Evolutionary conservation across 2,797 vertebrate species (phyloP).

Genomic region (Eidolon dupreanum): DNA sequence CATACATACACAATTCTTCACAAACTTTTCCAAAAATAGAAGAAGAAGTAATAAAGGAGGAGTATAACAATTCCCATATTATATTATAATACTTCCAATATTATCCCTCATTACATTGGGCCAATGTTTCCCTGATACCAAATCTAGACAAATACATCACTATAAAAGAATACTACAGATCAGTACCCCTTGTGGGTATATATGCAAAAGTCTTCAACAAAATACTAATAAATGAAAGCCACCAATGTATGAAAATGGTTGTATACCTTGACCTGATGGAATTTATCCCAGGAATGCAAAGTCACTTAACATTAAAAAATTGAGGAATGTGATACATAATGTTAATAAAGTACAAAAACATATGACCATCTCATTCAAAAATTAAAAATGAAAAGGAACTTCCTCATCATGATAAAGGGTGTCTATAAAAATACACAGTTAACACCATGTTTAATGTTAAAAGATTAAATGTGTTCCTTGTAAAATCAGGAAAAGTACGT

Average conservation of each 20-base stretch:
- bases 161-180: not conserved
- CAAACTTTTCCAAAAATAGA: not conserved
- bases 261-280: not conserved
- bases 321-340: not conserved
- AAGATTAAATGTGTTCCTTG: not conserved
- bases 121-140: not conserved
- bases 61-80: not conserved
- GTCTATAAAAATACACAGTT: not conserved
- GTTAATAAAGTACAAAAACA: not conserved
- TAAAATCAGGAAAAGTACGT: not conserved
- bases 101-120: not conserved
- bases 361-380: not conserved
- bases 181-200: not conserved
- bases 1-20: not conserved
- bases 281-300: not conserved
- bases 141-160: not conserved
- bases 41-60: not conserved
- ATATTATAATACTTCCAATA: not conserved
- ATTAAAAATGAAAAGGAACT: not conserved
- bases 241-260: not conserved
- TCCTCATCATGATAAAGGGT: not conserved
- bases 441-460: not conserved
- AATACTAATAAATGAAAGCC: not conserved
- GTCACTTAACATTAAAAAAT: not conserved
- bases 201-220: not conserved